Conservation (phyloP, 2,888 invertebrate genomes). For the Acanthosepion esculentum region DNA sequence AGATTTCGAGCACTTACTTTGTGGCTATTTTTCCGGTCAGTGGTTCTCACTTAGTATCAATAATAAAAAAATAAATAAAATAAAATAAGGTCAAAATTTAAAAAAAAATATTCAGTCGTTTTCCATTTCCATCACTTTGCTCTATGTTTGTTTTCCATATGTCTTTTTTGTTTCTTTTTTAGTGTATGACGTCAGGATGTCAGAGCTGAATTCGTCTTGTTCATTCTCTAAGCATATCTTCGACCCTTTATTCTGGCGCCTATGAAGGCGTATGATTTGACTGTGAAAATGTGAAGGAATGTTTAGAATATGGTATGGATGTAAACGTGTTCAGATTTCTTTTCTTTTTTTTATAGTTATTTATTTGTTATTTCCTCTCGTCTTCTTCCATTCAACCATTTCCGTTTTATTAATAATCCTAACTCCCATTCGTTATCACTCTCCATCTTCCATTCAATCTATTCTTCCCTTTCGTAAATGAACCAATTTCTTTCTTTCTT, state of each 20-base stretch:
- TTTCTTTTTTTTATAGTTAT: background rate
- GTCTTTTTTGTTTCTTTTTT: background rate
- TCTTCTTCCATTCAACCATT: background rate
- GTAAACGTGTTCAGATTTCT: too few relatives aligned
- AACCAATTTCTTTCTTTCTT: background rate
- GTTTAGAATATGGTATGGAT: background rate
- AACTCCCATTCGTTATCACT: background rate
- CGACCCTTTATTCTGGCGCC: background rate
- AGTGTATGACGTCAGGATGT: background rate
- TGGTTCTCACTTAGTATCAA: background rate
- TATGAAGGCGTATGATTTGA: background rate
- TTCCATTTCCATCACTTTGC: background rate
- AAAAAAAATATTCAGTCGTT: background rate
- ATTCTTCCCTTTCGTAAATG: background rate
- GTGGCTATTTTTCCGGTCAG: background rate
- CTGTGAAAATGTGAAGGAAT: background rate
- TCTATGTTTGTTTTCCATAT: background rate
- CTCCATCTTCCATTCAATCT: background rate
- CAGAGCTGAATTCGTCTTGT: background rate
- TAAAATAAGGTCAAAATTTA: background rate
- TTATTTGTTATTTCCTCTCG: background rate
- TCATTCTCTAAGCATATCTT: background rate
- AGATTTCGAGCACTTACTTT: background rate
- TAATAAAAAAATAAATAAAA: background rate
- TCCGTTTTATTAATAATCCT: background rate